Conservation (phyloP, 1,140 invertebrate genomes). For the Reticulitermes speratus region DNA sequence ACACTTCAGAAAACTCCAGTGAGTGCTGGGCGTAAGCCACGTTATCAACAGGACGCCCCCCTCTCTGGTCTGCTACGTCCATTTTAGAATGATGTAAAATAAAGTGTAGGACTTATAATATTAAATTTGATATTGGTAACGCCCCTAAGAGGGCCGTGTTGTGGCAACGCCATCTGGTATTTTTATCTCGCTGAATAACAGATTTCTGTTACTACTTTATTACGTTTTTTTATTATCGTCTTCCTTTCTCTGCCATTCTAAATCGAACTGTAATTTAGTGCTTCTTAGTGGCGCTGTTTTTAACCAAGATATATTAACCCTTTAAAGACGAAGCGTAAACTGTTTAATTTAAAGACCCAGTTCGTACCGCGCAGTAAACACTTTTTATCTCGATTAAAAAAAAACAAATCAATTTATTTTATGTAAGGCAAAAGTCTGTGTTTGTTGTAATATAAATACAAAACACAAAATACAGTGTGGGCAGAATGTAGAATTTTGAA, state of each 20-base stretch:
- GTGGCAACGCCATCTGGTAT: background rate
- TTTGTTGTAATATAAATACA: too few relatives aligned
- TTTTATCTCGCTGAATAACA: background rate
- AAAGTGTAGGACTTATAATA: background rate
- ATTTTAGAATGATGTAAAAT: background rate
- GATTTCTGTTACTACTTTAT: background rate
- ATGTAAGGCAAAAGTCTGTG: too few relatives aligned
- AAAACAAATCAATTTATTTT: too few relatives aligned
- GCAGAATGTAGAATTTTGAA: too few relatives aligned
- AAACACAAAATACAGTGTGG: too few relatives aligned
- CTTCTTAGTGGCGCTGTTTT: background rate
- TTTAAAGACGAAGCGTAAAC: too few relatives aligned
- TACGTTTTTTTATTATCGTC: background rate
- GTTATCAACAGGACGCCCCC: background rate
- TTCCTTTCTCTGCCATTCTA: background rate
- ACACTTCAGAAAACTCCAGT: background rate
- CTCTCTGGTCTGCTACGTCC: background rate
- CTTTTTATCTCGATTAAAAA: too few relatives aligned
- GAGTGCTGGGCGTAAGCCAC: background rate
- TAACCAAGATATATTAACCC: background rate
- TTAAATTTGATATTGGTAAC: background rate
- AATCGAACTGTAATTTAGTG: background rate
- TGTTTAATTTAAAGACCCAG: too few relatives aligned
- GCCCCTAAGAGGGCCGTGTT: background rate
- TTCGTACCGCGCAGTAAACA: too few relatives aligned